These are phyloP conservation scores for Struthidea cinerea DNA, from an alignment of 2,113 vertebrate genomes.

Conservation along the genomic window DNA sequence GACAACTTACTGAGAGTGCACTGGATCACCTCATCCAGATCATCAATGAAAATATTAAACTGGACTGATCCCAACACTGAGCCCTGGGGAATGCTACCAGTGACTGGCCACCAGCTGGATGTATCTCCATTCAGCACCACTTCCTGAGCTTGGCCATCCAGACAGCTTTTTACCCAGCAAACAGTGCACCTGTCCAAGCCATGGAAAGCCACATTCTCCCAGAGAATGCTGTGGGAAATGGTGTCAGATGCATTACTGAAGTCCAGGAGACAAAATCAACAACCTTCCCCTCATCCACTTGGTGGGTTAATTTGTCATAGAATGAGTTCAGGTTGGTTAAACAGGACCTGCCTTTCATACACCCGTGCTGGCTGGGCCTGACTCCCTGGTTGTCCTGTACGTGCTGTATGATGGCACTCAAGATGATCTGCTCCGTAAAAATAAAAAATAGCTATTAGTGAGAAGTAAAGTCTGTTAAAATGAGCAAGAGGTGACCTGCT, in stretches of 20 bases:
- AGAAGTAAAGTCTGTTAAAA: neutral
- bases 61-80: neutral
- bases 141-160: neutral
- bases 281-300: neutral
- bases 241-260: neutral
- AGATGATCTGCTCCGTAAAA: neutral
- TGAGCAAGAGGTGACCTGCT: neutral
- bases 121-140: neutral
- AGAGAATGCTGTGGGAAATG: neutral
- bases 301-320: neutral
- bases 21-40: neutral
- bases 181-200: neutral
- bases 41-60: neutral
- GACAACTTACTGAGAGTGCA: neutral
- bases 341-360: neutral
- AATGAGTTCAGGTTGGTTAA: neutral
- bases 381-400: neutral
- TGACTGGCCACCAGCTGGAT: fast-evolving
- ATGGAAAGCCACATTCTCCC: neutral
- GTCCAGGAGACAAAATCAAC: neutral
- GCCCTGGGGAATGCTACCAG: neutral
- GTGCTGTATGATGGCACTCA: neutral
- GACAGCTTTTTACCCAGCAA: neutral
- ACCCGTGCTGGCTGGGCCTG: neutral
- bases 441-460: neutral